Base-by-base conservation (phyloP, 2,888 invertebrate genomes). In the Acrobasis suavella region DNA sequence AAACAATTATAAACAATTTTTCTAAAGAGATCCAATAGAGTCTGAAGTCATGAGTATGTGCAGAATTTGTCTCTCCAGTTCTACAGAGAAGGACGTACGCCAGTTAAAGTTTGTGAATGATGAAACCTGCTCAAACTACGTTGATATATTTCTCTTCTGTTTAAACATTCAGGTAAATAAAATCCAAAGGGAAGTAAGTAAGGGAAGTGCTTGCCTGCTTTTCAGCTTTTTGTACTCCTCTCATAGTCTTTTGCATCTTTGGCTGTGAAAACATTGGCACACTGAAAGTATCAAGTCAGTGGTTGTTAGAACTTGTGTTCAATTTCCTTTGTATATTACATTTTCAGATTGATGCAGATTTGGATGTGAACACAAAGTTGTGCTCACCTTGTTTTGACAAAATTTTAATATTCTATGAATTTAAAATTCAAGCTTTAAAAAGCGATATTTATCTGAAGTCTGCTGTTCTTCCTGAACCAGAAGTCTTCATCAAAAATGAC, bases 381-480 rank as follows among this genome's bases (percentile, higher is more conserved):
- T 91, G 91, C 75, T 51, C 72, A 61, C 81, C 83, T 72, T 91
- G 91, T 69, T 85, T 73, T 65, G 78, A 67, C 61, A 87, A 85
- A 72, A 75, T 87, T 39, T 59, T 84, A 62, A 69, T 76, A n/a
- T 88, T 82, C 67, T 75, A 85, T 62, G 75, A 84, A 65, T 90
- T 90, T 66, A 91, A 90, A 73, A 65, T 69, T 17, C 64, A 81
- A 65, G 89, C 86, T 49, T 64, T 82, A 66, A 80, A 81, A 70
- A 88, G 75, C 70, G 82, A 89, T 67, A 65, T 69, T 1, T 82
- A 82, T 69, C 75, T 86, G 42, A 80, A 67, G 64, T 70, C 77
- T 6, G 51, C 0, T 12, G 49, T 16, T 1, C 42, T 42, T 10
- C 12, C 14, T 42, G 42, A 42, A 42, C 42, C 42, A 7, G 42